A percentile compares a stretch with the other conserved stretches of the same genome.
Conservation (phyloP, 2,888 invertebrate genomes). For the Scrobipalpa costella region DNA sequence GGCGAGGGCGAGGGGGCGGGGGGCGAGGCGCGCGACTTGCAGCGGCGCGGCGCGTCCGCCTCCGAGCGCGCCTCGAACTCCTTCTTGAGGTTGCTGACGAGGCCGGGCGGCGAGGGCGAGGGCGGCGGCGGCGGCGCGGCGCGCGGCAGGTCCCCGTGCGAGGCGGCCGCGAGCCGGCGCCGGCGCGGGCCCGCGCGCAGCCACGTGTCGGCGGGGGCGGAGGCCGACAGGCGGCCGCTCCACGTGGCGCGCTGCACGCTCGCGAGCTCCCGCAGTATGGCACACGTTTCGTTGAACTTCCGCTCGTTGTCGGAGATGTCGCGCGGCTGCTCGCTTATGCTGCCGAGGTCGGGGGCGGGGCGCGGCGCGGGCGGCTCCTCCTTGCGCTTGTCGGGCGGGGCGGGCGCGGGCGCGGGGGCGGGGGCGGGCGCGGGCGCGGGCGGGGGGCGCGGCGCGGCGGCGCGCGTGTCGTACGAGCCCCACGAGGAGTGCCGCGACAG, state of each 20-base stretch:
- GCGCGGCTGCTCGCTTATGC: conserved; percentile 60
- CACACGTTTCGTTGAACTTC: conserved; percentile 79
- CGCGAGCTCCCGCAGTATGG: conserved; percentile 82
- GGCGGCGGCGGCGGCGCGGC: conserved; percentile 41
- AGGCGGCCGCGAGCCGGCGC: conserved; percentile 64
- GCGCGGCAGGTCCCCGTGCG: conserved; percentile 69
- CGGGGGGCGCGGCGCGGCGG: conserved; percentile 43
- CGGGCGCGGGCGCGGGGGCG: conserved; percentile 50
- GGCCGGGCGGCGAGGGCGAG: conserved; percentile 79
- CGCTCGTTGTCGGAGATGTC: conserved; percentile 66
- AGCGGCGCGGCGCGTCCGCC: conserved; percentile 45
- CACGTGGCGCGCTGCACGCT: conserved; percentile 68
- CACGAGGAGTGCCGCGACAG: conserved; percentile 90
- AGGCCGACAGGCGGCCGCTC: conserved; percentile 80
- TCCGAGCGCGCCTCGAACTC: conserved; percentile 89
- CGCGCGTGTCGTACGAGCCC: conserved; percentile 88
- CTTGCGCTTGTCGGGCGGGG: too few relatives aligned
- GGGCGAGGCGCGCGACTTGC: conserved; percentile 44
- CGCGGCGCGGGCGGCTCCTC: too few relatives aligned
- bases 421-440: conserved; percentile 54
- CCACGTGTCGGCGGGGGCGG: conserved; percentile 83
- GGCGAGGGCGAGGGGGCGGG: conserved; percentile 38
- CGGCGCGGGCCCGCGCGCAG: conserved; percentile 68
- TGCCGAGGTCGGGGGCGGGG: conserved; percentile 58
- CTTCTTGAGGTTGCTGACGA: conserved; percentile 92